These are phyloP conservation scores for Drosophila sucinea DNA, from an alignment of 1,140 invertebrate genomes.

Conservation along the genomic window DNA sequence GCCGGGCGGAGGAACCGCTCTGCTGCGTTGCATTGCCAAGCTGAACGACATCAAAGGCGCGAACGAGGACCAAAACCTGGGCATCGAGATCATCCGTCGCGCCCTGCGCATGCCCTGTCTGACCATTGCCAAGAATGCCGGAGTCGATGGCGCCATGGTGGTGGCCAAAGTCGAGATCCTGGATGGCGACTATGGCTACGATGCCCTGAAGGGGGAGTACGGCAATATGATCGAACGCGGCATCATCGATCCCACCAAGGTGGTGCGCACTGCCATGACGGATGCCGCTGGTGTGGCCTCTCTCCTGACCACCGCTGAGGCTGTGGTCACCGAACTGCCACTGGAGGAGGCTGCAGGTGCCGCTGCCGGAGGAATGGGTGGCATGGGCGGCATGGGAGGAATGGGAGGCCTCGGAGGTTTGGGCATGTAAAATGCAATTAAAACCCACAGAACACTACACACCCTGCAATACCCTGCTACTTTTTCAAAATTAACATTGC, in stretches of 20 bases:
- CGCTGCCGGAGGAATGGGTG: conserved; percentile 47
- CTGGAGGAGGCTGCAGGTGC: conserved; percentile 91
- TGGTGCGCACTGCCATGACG: conserved; percentile 98
- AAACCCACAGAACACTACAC: background rate
- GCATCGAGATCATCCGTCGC: conserved; percentile 96
- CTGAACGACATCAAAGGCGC: conserved; percentile 88
- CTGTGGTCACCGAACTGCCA: conserved; percentile 96
- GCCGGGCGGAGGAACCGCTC: conserved; percentile 97
- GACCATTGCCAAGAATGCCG: conserved; percentile 98
- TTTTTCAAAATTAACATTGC: too few relatives aligned
- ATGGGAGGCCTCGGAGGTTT: conserved; percentile 45
- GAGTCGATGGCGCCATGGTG: conserved; percentile 96
- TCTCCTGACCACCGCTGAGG: conserved; percentile 97
- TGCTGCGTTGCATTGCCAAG: conserved; percentile 92
- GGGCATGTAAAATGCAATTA: conserved; percentile 27
- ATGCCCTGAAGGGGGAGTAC: conserved; percentile 96
- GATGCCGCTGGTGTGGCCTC: conserved; percentile 99
- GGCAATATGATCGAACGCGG: conserved; percentile 98
- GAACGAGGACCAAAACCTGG: conserved; percentile 92
- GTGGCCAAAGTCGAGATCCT: conserved; percentile 95
- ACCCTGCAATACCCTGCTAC: background rate
- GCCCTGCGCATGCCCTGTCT: conserved; percentile 96
- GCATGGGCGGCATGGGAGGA: conserved; percentile 56
- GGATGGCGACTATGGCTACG: conserved; percentile 93
- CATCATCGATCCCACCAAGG: conserved; percentile 99